Evolutionary conservation across 2,113 vertebrate species (phyloP), one percentile per base, ranked within the genome.

Genomic region (Mobula hypostoma): DNA sequence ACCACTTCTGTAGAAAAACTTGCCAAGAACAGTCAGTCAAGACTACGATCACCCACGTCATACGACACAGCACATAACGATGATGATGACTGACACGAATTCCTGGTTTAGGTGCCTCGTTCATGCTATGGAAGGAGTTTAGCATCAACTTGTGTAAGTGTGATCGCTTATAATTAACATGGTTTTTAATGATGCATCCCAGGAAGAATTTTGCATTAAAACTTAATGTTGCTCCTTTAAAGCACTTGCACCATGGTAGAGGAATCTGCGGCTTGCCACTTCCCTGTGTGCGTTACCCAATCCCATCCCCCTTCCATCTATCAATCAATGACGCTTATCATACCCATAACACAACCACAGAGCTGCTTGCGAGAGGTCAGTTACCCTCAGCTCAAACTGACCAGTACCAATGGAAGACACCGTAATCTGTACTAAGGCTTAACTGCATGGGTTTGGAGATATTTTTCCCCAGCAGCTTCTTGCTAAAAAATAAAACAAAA

Each of bases 241-340:
- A 61, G n/a, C 61, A 12, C 29, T 90, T 63, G 8, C 85, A 32
- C 58, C 61, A 8, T 90, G 58, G 58, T 61, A 66, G 29, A 19
- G 15, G n/a, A 90, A 66, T 32, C 85, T 7, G 5, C 29, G 7
- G 85, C 85, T 90, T 63, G 29, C 66, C 27, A 66, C 66, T 15
- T 90, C 66, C 63, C 27, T 90, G 32, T 32, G 15, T 66, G 58
- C 66, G 27, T 90, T 66, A 1, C 15, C n/a, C 14, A 68, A 32
- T 90, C 58, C 85, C 85, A 90, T 90, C 85, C 61, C 61, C 85
- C 85, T 66, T n/a, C 85, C 85, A n/a, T 90, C 85, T 90, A 90
- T 90, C n/a, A 90, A 90, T 90, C 85, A 90, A 61, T 90, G 85
- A 90, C n/a, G 85, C 29, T 90, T 90, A 66, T 90, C 61, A 90